A percentile compares a stretch with the other conserved stretches of the same genome.
Evolutionary conservation across 30 jellyfish, hydroid and myxozoan genomes (phyloP).

Genomic region (Sanderia malayensis): DNA sequence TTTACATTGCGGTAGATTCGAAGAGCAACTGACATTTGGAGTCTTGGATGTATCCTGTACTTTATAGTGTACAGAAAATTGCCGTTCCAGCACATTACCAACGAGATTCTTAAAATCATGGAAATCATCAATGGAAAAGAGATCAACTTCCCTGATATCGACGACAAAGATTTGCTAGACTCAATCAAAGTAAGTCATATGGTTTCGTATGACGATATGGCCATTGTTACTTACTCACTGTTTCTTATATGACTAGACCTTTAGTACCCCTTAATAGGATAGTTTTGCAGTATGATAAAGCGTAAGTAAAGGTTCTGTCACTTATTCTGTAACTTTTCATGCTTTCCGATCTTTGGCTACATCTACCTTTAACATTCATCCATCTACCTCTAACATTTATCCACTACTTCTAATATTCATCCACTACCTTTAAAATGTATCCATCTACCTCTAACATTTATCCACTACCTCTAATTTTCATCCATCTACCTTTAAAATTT

Average conservation of each 20-base stretch:
- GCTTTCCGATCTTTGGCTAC: not conserved
- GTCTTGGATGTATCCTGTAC: conserved; percentile 95
- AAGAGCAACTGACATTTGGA: conserved; percentile 96
- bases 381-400: too few relatives aligned
- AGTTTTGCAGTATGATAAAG: not conserved
- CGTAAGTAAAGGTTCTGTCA: not conserved
- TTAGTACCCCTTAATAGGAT: not conserved
- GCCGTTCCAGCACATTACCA: conserved; percentile 85
- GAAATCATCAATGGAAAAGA: conserved; percentile 61
- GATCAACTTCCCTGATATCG: conserved; percentile 55
- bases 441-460: too few relatives aligned
- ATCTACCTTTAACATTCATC: not conserved
- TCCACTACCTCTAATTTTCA: too few relatives aligned
- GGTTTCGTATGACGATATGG: not conserved
- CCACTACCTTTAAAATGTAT: too few relatives aligned
- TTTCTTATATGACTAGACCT: not conserved
- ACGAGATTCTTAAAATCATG: conserved; percentile 27
- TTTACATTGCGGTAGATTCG: conserved; percentile 44
- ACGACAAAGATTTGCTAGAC: conserved; percentile 54
- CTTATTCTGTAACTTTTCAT: too few relatives aligned
- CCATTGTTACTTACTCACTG: not conserved
- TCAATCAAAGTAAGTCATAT: conserved; percentile 66
- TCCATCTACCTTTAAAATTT: too few relatives aligned
- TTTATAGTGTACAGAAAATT: conserved; percentile 66
- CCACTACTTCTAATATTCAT: too few relatives aligned